A percentile compares a stretch with the other conserved stretches of the same genome.
phyloP scores from a whole-genome alignment of 2,888 invertebrate species.

The Ptychoptera contaminata region DNA sequence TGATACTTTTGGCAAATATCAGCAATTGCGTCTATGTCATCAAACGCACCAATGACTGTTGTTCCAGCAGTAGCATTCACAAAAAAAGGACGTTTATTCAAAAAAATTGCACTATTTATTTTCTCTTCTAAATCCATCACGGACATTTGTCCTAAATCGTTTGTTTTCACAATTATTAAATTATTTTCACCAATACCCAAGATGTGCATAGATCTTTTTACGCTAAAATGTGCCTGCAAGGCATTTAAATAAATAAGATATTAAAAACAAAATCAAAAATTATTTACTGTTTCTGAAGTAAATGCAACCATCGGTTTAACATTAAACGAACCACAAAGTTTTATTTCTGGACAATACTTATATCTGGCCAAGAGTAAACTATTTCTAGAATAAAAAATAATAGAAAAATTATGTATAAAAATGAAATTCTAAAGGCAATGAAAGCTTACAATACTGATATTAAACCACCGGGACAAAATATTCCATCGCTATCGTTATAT shows the following conservation, averaged over 20 bases:
- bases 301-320: conserved; percentile 51
- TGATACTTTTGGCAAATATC: conserved; percentile 48
- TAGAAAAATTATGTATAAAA: too few relatives aligned
- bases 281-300: conserved; percentile 57
- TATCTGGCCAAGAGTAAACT: conserved; percentile 59
- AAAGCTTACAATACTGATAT: conserved; percentile 49
- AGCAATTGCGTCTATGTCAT: conserved; percentile 51
- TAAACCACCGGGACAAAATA: conserved; percentile 66
- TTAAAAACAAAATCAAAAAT: background rate
- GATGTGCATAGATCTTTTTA: conserved; percentile 66
- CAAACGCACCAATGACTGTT: conserved; percentile 72
- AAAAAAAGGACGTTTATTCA: conserved; percentile 44
- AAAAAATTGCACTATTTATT: conserved; percentile 32
- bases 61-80: conserved; percentile 67
- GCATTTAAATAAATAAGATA: too few relatives aligned
- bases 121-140: conserved; percentile 40
- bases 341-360: conserved; percentile 48
- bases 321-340: conserved; percentile 44
- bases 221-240: too few relatives aligned
- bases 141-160: conserved; percentile 50
- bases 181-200: conserved; percentile 71
- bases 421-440: too few relatives aligned
- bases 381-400: conserved; percentile 1
- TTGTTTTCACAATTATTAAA: conserved; percentile 45
- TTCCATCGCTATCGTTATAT: conserved; percentile 52